These are phyloP conservation scores for Prionace glauca DNA, from an alignment of 2,797 vertebrate genomes.

Conservation along the genomic window DNA sequence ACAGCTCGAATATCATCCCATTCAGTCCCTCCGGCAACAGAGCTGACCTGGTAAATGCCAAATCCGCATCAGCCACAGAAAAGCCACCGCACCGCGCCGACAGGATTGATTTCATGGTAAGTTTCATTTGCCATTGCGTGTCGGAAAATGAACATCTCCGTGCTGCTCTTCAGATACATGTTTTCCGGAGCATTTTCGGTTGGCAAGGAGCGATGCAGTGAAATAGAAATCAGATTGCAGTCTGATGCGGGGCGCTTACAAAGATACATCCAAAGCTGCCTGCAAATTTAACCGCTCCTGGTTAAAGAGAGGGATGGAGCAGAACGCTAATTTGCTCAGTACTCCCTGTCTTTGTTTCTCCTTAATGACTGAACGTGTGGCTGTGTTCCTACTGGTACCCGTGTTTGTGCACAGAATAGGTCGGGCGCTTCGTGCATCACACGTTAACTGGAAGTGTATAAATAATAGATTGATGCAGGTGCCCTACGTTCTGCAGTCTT, in stretches of 20 bases:
- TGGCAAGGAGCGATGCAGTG: neutral
- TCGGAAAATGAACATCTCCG: neutral
- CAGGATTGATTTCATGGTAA: neutral
- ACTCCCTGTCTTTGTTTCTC: conserved; percentile 15
- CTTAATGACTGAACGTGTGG: neutral
- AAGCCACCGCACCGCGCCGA: neutral
- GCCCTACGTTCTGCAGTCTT: neutral
- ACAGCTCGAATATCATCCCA: neutral
- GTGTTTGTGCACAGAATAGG: neutral
- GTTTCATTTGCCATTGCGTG: neutral
- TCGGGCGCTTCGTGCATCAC: neutral
- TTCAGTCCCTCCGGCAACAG: neutral
- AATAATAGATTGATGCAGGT: conserved; percentile 30
- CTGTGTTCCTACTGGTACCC: neutral
- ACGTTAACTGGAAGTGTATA: neutral
- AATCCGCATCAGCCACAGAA: neutral
- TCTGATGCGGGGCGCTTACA: neutral
- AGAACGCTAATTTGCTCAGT: neutral
- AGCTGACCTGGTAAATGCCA: neutral
- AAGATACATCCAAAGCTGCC: neutral
- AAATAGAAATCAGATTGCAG: too few species aligned
- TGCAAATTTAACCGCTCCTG: neutral
- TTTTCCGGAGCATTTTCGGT: neutral
- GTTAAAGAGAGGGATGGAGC: neutral
- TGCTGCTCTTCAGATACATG: neutral